Evolutionary conservation across 1,140 invertebrate species (phyloP).

Genomic region (Drosophila rhopaloa): DNA sequence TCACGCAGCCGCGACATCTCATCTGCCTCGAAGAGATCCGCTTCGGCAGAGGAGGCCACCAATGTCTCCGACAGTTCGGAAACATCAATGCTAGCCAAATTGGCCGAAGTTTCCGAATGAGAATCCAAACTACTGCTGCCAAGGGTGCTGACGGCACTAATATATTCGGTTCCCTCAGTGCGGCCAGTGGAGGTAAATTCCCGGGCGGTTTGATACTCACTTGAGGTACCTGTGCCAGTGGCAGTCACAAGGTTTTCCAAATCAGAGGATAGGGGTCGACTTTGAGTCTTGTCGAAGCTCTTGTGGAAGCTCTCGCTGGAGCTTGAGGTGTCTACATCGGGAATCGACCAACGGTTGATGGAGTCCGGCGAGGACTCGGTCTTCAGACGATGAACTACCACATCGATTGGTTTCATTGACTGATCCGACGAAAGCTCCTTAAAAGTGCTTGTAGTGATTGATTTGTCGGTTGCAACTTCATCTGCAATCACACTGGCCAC

Average conservation of each 20-base stretch:
- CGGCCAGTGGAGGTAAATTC: conserved; percentile 88
- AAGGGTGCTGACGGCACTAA: conserved; percentile 89
- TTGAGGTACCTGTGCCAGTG: conserved; percentile 86
- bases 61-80: conserved; percentile 96
- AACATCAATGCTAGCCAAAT: conserved; percentile 94
- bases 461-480: conserved; percentile 53
- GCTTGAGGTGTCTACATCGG: conserved; percentile 92
- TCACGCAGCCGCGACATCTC: conserved; percentile 69
- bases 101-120: conserved; percentile 94
- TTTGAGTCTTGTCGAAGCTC: conserved; percentile 92
- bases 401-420: conserved; percentile 69
- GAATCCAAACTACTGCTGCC: conserved; percentile 89
- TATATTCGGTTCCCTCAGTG: conserved; percentile 91
- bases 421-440: conserved; percentile 71
- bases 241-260: conserved; percentile 89
- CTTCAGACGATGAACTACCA: conserved; percentile 85
- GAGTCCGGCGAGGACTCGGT: conserved; percentile 85
- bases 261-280: conserved; percentile 94
- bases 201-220: conserved; percentile 95
- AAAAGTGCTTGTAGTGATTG: conserved; percentile 55
- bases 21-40: conserved; percentile 68
- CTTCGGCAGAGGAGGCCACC: conserved; percentile 90
- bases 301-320: conserved; percentile 95
- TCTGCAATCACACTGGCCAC: conserved; percentile 67
- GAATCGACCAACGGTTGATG: conserved; percentile 87